phyloP scores from a whole-genome alignment of 2,888 invertebrate species.

The Himalopsyche anomala region DNA sequence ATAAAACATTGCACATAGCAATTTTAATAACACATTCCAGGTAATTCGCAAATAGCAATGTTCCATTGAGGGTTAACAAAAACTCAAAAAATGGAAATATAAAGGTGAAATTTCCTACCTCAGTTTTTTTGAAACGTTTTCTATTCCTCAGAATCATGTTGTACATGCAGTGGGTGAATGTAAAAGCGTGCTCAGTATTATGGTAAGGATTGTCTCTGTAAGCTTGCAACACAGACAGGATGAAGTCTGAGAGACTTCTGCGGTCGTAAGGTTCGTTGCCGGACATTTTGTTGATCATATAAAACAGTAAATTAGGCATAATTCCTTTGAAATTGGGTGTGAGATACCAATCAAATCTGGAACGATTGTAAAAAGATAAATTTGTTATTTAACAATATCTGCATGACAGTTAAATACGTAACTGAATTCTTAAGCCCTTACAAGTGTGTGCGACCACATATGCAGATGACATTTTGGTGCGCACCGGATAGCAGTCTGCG shows the following conservation, averaged over 20 bases:
- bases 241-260: slow-evolving; percentile 72
- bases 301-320: slow-evolving; percentile 76
- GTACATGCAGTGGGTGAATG: slow-evolving; percentile 80
- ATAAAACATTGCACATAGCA: no score
- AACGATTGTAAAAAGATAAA: background rate
- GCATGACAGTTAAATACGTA: no score
- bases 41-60: no score
- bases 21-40: no score
- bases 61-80: no score
- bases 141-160: slow-evolving; percentile 75
- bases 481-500: no score
- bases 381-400: background rate
- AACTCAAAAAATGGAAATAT: no score
- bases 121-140: slow-evolving; percentile 73
- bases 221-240: slow-evolving; percentile 73
- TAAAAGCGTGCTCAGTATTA: slow-evolving; percentile 81
- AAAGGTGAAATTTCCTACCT: slow-evolving; percentile 69
- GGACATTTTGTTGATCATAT: slow-evolving; percentile 76
- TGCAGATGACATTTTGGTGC: no score
- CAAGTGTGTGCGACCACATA: no score
- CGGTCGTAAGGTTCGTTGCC: slow-evolving; percentile 72
- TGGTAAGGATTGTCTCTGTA: slow-evolving; percentile 79
- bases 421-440: no score
- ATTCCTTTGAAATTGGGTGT: slow-evolving; percentile 73
- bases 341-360: slow-evolving; percentile 78